Evolutionary conservation across 2,113 vertebrate genomes (phyloP).

Genomic region (Helogale parvula): DNA sequence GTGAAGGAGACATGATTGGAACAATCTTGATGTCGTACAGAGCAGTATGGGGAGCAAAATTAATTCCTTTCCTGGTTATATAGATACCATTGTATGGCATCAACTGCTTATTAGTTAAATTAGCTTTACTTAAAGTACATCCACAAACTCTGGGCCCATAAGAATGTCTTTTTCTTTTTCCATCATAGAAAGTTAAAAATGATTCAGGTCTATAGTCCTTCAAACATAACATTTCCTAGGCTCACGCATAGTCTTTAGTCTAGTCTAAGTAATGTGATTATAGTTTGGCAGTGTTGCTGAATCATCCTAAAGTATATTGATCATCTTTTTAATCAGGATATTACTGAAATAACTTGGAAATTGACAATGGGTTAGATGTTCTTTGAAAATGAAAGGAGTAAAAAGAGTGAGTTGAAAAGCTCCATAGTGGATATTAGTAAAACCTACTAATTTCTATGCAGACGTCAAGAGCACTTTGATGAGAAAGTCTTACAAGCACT

Average conservation of each 20-base stretch:
- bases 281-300: background rate
- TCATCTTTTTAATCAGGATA: background rate
- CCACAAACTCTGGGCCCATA: background rate
- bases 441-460: background rate
- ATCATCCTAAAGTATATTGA: background rate
- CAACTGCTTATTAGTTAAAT: background rate
- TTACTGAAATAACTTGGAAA: constrained; percentile 16
- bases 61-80: background rate
- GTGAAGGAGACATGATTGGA: background rate
- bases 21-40: background rate
- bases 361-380: background rate
- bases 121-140: background rate
- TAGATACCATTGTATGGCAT: background rate
- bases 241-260: background rate
- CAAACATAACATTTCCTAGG: background rate
- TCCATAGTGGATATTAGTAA: background rate
- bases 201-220: background rate
- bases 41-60: background rate
- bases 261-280: background rate
- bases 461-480: background rate
- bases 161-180: background rate
- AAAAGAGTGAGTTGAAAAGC: background rate
- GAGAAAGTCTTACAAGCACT: background rate
- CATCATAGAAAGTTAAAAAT: constrained; percentile 15
- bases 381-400: background rate